Conservation (phyloP, 2,797 vertebrate genomes). For the Gymnopithys bicolor region DNA sequence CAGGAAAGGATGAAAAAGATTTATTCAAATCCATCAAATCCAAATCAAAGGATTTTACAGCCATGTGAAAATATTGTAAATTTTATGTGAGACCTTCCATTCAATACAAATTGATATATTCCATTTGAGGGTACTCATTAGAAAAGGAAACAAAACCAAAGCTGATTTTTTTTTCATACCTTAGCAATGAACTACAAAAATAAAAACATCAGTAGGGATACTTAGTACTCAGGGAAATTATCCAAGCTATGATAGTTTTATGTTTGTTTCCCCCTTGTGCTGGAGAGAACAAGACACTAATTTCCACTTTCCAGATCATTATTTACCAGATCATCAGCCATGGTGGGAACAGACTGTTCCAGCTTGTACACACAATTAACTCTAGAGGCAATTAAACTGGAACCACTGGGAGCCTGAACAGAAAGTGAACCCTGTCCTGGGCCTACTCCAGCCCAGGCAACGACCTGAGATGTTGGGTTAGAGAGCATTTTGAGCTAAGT, state of each 20-base stretch:
- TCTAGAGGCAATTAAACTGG: not conserved
- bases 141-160: not conserved
- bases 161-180: not conserved
- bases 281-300: not conserved
- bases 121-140: not conserved
- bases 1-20: not conserved
- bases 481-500: not conserved
- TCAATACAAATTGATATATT: not conserved
- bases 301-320: not conserved
- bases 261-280: not conserved
- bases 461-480: not conserved
- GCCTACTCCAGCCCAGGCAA: not conserved
- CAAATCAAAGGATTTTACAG: not conserved
- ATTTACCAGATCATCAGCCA: not conserved
- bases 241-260: not conserved
- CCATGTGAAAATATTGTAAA: not conserved
- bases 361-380: not conserved
- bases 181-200: not conserved
- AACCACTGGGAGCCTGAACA: not conserved
- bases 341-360: not conserved
- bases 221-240: not conserved
- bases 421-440: not conserved
- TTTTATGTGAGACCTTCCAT: not conserved
- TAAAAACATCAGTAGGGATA: not conserved
- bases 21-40: constrained; percentile 7